Evolutionary conservation across 2,113 vertebrate species (phyloP).

Genomic region (Boulengerochromis microlepis): DNA sequence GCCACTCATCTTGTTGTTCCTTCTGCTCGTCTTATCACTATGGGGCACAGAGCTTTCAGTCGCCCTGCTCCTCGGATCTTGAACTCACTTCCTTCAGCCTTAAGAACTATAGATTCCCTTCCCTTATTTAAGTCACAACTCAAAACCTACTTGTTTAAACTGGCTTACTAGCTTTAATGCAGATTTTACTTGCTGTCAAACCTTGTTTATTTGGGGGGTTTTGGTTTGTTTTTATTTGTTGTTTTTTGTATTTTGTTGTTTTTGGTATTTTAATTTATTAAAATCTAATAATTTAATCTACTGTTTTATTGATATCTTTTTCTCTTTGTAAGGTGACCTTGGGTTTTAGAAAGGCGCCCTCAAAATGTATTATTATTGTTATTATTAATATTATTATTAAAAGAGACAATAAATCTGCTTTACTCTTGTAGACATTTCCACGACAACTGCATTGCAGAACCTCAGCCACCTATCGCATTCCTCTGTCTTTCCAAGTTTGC

Average conservation of each 20-base stretch:
- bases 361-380: background rate
- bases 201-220: background rate
- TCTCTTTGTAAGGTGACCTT: background rate
- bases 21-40: background rate
- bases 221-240: background rate
- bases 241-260: background rate
- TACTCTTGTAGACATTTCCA: background rate
- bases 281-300: background rate
- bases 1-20: background rate
- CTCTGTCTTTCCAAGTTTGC: background rate
- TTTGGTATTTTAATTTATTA: background rate
- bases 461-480: background rate
- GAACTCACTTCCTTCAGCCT: background rate
- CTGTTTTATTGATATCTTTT: background rate
- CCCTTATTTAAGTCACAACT: background rate
- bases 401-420: background rate
- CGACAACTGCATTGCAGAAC: background rate
- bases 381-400: background rate
- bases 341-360: background rate
- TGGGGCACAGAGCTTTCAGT: fast-evolving
- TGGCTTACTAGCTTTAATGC: background rate
- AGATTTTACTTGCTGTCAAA: background rate
- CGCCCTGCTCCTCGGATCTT: background rate
- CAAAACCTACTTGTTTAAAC: background rate
- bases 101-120: background rate